phyloP scores from a whole-genome alignment of 1,140 invertebrate species.

The Drosophila orena region DNA sequence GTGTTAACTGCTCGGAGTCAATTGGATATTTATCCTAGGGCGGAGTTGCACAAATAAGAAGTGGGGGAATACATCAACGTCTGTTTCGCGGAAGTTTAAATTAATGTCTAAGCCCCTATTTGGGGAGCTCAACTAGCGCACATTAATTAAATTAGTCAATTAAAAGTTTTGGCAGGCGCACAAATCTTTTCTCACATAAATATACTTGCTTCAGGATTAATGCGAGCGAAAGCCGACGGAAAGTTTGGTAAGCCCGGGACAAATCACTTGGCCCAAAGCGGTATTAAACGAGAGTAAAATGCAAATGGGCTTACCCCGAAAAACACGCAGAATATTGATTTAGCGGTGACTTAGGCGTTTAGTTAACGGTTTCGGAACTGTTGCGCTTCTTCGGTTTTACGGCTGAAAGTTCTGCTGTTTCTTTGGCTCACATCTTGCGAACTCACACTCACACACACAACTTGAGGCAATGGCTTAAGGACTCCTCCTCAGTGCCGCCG shows the following conservation, averaged over 20 bases:
- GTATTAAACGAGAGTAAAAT: conserved; percentile 8
- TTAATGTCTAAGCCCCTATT: conserved; percentile 30
- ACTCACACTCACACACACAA: conserved; percentile 9
- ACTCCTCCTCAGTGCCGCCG: conserved; percentile 8
- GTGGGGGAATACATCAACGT: background rate
- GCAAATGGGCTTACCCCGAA: conserved; percentile 33
- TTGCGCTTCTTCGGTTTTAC: conserved; percentile 38
- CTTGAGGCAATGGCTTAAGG: conserved; percentile 13
- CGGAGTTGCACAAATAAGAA: background rate
- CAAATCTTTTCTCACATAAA: conserved; percentile 28
- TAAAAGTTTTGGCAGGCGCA: conserved; percentile 42
- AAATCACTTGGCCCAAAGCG: conserved; percentile 24
- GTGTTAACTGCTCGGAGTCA: conserved; percentile 25
- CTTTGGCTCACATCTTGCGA: conserved; percentile 23
- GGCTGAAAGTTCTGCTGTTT: conserved; percentile 18
- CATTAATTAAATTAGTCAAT: conserved; percentile 59
- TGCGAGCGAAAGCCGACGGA: conserved; percentile 15
- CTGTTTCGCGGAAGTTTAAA: conserved; percentile 24
- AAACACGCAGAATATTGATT: conserved; percentile 46
- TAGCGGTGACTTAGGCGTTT: conserved; percentile 32
- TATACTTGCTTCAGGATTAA: conserved; percentile 33
- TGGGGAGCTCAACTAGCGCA: conserved; percentile 9
- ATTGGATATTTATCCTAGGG: conserved; percentile 26
- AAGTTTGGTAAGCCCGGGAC: conserved; percentile 21
- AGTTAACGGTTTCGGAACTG: conserved; percentile 41